Conservation (phyloP, 1,140 invertebrate genomes). For the Sminthurinus signatus region DNA sequence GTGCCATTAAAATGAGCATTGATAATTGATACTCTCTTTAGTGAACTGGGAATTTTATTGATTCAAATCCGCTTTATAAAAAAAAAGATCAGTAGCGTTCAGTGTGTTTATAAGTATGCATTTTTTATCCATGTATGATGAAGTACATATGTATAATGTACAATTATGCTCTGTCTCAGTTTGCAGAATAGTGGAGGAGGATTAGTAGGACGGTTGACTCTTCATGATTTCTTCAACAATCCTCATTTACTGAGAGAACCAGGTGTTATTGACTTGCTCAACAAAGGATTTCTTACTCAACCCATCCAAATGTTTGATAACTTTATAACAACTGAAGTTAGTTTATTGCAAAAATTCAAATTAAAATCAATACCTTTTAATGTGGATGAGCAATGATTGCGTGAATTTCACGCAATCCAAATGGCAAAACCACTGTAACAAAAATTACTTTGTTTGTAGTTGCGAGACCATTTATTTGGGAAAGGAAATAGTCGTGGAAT, state of each 20-base stretch:
- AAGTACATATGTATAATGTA: too few species aligned
- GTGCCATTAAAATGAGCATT: conserved; percentile 42
- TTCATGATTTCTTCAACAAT: conserved; percentile 37
- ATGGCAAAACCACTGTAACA: too few species aligned
- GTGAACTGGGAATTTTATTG: too few species aligned
- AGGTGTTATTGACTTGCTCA: conserved; percentile 30
- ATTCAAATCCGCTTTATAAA: too few species aligned
- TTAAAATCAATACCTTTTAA: too few species aligned
- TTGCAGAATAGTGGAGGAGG: conserved; percentile 16
- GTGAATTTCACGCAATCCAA: too few species aligned
- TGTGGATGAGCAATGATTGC: too few species aligned
- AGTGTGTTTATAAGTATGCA: too few species aligned
- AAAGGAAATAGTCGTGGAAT: conserved; percentile 50
- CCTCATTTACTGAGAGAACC: conserved; percentile 29
- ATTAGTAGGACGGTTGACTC: conserved; percentile 17
- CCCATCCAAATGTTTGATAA: conserved; percentile 36
- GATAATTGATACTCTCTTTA: too few species aligned
- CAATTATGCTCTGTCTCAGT: conserved; percentile 10
- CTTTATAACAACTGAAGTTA: conserved; percentile 34
- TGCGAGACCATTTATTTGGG: conserved; percentile 33
- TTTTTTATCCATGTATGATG: too few species aligned
- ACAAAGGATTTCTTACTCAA: conserved; percentile 35
- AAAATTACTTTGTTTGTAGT: conserved; percentile 17
- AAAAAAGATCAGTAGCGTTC: too few species aligned
- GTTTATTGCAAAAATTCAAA: too few species aligned